phyloP scores from a whole-genome alignment of 2,113 vertebrate genomes.

The Sminthopsis crassicaudata region DNA sequence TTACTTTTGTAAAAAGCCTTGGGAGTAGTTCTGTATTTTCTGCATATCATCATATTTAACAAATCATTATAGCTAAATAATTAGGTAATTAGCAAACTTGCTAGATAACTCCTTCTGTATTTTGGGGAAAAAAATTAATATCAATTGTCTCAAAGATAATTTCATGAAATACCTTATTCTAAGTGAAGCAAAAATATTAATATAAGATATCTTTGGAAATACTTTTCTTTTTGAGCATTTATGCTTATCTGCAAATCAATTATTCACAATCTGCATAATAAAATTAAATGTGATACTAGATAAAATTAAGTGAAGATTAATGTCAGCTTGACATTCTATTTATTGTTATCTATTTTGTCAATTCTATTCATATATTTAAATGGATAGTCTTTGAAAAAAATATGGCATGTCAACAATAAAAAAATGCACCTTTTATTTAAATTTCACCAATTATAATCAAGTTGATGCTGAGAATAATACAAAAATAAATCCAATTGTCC shows the following conservation, averaged over 20 bases:
- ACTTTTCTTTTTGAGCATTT: not conserved
- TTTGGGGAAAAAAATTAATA: constrained; percentile 56
- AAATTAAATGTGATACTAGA: not conserved
- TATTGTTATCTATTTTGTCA: not conserved
- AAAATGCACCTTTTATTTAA: not conserved
- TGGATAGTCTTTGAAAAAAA: not conserved
- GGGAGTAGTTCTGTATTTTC: constrained; percentile 37
- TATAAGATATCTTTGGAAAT: not conserved
- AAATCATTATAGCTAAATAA: constrained; percentile 33
- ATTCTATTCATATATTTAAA: constrained; percentile 1
- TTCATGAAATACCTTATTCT: constrained; percentile 24
- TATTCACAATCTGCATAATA: not conserved
- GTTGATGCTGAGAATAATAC: not conserved
- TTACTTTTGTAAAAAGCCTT: constrained; percentile 38
- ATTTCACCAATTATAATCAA: not conserved
- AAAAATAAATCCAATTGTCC: not conserved
- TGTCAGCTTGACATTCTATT: not conserved
- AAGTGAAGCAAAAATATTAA: constrained; percentile 30
- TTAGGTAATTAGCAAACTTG: not conserved
- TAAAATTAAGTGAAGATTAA: not conserved
- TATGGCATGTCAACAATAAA: not conserved
- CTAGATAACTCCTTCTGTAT: not conserved
- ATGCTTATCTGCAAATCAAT: not conserved
- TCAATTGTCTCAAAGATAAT: constrained; percentile 2
- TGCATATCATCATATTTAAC: constrained; percentile 4